phyloP scores from a whole-genome alignment of 2,888 invertebrate genomes.

The Ischnura elegans region DNA sequence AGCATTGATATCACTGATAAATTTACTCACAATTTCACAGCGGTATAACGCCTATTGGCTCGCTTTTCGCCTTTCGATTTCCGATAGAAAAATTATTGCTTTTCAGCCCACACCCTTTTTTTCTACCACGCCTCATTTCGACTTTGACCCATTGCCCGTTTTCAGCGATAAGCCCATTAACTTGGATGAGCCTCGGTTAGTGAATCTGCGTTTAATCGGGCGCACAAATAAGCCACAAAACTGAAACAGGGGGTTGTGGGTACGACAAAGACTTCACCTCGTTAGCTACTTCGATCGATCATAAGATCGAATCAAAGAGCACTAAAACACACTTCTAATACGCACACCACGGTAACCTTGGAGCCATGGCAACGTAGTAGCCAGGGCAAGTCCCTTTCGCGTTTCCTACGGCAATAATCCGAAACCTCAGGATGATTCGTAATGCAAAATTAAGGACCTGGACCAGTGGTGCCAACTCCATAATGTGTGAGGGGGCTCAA shows the following conservation, averaged over 20 bases:
- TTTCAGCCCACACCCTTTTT: not conserved
- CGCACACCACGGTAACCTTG: not conserved
- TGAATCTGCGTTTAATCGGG: not conserved
- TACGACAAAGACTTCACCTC: not conserved
- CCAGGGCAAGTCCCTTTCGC: not conserved
- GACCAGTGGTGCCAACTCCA: too few relatives aligned
- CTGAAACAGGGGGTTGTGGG: not conserved
- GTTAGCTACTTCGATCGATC: not conserved
- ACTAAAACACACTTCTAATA: not conserved
- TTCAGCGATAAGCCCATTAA: not conserved
- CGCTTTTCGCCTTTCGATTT: not conserved
- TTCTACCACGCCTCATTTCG: not conserved
- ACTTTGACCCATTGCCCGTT: not conserved
- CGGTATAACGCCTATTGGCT: not conserved
- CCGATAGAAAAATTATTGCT: not conserved
- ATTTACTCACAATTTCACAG: not conserved
- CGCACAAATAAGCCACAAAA: not conserved
- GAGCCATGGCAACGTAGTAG: not conserved
- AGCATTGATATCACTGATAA: not conserved
- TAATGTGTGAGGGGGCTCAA: too few relatives aligned
- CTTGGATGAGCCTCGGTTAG: too few relatives aligned
- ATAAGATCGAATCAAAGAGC: not conserved
- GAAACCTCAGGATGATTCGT: not conserved
- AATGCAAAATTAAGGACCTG: not conserved
- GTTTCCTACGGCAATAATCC: conserved; percentile 4